phyloP scores from a whole-genome alignment of 1,140 invertebrate genomes.

The Zophobas morio region DNA sequence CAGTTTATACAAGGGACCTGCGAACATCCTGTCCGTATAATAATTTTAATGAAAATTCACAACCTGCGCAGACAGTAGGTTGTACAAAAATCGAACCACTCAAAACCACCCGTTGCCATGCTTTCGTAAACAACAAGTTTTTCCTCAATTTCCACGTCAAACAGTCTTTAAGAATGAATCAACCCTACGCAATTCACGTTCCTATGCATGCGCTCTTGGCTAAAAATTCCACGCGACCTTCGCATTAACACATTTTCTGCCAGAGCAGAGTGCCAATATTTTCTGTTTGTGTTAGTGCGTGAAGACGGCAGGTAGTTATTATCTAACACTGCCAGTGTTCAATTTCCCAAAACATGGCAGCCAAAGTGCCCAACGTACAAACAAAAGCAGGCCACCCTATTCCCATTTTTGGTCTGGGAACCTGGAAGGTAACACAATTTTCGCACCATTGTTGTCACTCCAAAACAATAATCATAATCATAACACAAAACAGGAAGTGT shows the following conservation, averaged over 20 bases:
- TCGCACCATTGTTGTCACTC: no score
- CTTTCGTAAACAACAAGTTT: neutral
- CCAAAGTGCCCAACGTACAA: slow-evolving; percentile 69
- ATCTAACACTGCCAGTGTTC: neutral
- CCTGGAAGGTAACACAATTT: slow-evolving; percentile 75
- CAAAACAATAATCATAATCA: no score
- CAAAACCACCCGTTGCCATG: no score
- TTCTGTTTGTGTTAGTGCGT: neutral
- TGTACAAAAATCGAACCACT: no score
- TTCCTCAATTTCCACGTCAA: neutral
- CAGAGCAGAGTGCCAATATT: no score
- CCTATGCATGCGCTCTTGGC: neutral
- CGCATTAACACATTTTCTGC: neutral
- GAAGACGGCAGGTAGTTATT: neutral
- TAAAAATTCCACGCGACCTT: slow-evolving; percentile 28
- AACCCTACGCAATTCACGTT: neutral
- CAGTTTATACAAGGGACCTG: no score
- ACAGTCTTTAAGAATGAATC: neutral
- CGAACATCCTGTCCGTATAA: no score
- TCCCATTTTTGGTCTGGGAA: slow-evolving; percentile 79
- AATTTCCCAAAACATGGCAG: slow-evolving; percentile 61
- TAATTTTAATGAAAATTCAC: no score
- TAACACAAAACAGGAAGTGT: neutral
- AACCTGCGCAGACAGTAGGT: no score
- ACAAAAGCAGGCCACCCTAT: slow-evolving; percentile 75